Evolutionary conservation across 2,113 vertebrate genomes (phyloP).

Genomic region (Lamprotornis superbus): DNA sequence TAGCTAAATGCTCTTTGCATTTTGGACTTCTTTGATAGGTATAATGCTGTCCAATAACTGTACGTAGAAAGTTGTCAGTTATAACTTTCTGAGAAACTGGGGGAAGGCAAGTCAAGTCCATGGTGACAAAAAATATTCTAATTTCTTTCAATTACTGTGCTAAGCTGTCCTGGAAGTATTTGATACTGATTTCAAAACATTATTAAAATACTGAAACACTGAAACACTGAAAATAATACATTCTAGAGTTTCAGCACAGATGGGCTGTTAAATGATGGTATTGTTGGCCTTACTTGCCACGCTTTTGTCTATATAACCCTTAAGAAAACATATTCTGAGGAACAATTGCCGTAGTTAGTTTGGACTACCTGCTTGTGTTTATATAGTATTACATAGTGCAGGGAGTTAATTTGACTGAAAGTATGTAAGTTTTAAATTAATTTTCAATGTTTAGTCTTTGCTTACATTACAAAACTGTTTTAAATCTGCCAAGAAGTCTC

Average conservation of each 20-base stretch:
- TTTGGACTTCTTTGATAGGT: neutral
- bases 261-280: neutral
- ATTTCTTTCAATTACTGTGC: neutral
- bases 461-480: conserved; percentile 25
- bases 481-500: conserved; percentile 13
- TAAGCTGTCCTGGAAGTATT: neutral
- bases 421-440: conserved; percentile 26
- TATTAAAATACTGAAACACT: neutral
- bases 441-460: conserved; percentile 47
- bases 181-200: neutral
- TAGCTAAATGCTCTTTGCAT: neutral
- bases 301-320: conserved; percentile 14
- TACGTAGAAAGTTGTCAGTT: neutral
- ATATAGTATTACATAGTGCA: conserved; percentile 50
- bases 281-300: neutral
- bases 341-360: neutral
- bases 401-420: conserved; percentile 49
- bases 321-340: conserved; percentile 7
- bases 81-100: neutral
- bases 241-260: neutral
- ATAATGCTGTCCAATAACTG: neutral
- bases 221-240: neutral
- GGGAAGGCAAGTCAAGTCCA: neutral
- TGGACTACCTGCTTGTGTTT: conserved; percentile 39
- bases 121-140: neutral